phyloP scores from a whole-genome alignment of 35 echinoderm and acorn worm species.

The Hemicentrotus pulcherrimus region DNA sequence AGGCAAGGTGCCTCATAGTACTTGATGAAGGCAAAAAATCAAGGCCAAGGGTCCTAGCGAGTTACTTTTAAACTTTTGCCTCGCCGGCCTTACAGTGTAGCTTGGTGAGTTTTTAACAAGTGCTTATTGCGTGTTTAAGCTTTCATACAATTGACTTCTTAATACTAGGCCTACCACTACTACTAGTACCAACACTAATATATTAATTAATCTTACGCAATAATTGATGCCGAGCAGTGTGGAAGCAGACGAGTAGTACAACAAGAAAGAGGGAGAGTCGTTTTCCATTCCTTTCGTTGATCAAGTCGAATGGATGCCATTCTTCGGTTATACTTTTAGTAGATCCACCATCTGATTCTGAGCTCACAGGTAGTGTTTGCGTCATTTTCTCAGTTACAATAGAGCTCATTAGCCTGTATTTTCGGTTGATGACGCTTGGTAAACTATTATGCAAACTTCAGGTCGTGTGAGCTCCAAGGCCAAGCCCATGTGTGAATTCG shows the following conservation, averaged over 20 bases:
- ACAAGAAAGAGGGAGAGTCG: background rate
- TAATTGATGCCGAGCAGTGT: background rate
- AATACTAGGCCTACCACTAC: background rate
- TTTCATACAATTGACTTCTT: background rate
- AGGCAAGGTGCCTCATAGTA: background rate
- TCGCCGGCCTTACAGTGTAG: background rate
- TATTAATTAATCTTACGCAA: conserved; percentile 15
- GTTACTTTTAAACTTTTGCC: background rate
- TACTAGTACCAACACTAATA: background rate
- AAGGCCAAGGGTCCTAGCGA: too few species aligned
- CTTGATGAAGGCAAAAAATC: too few species aligned
- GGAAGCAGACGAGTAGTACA: background rate
- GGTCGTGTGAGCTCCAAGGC: too few species aligned
- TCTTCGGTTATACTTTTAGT: background rate
- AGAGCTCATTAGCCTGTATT: background rate
- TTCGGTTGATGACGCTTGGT: background rate
- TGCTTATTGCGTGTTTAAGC: background rate
- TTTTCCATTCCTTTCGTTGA: conserved; percentile 22
- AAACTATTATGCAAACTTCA: too few species aligned
- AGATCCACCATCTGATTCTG: background rate
- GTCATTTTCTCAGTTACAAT: background rate
- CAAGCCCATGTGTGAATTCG: too few species aligned
- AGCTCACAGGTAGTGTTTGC: background rate
- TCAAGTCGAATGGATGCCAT: conserved; percentile 34
- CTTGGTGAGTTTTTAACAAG: background rate